These are phyloP conservation scores for Spialia ferax DNA, from an alignment of 2,888 invertebrate genomes.

Conservation along the genomic window DNA sequence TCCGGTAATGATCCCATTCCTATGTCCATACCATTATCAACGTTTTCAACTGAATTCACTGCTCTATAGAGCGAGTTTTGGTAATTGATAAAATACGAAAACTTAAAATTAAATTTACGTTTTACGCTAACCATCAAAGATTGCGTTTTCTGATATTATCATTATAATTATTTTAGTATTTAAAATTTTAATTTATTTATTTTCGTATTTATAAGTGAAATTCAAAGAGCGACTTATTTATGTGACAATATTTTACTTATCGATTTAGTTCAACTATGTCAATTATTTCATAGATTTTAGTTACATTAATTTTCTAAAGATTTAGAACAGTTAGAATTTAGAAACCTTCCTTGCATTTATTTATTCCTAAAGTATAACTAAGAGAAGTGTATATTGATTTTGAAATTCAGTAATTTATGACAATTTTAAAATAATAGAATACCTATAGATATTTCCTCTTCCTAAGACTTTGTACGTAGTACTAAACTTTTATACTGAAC, in stretches of 20 bases:
- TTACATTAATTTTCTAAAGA: not conserved
- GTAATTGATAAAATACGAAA: too few relatives aligned
- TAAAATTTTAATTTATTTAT: too few relatives aligned
- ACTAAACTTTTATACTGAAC: conserved; percentile 17
- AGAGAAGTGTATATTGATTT: not conserved
- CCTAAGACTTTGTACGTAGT: conserved; percentile 13
- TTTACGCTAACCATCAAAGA: too few relatives aligned
- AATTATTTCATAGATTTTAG: not conserved
- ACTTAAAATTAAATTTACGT: too few relatives aligned
- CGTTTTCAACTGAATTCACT: conserved; percentile 82
- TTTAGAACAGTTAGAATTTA: too few relatives aligned
- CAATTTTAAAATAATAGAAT: too few relatives aligned
- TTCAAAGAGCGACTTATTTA: too few relatives aligned
- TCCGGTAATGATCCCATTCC: conserved; percentile 57
- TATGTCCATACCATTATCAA: conserved; percentile 65
- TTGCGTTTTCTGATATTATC: too few relatives aligned
- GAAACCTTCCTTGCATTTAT: not conserved
- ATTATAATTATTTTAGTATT: too few relatives aligned
- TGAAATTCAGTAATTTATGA: too few relatives aligned
- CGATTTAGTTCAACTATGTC: not conserved
- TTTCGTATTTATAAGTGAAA: too few relatives aligned
- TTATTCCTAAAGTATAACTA: not conserved
- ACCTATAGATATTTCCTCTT: not conserved
- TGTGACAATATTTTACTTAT: too few relatives aligned
- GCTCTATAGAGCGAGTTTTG: conserved; percentile 62